Base-by-base conservation (phyloP, 2,888 invertebrate species). In the Ypsolopha scabrella region DNA sequence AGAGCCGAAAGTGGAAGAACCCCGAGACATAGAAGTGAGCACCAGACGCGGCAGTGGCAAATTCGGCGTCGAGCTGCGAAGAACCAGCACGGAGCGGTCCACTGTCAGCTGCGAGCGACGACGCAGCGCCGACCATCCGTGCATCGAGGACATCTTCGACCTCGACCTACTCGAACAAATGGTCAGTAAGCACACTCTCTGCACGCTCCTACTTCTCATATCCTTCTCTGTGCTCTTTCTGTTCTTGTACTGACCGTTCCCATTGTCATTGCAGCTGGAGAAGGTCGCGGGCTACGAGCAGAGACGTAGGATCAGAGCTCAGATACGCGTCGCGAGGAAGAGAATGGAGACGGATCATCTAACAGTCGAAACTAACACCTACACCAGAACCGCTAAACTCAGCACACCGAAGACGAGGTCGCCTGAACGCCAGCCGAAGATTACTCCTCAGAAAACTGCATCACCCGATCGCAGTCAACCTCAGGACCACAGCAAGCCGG, bases 201-300 rank as follows among this genome's bases (percentile, higher is more conserved):
- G 14, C 51, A 35, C 43, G n/a, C 10, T 68, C 52, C 37, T 64
- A 14, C 49, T 62, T 54, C 43, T 65, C 35, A 51, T 65, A 52
- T 62, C 54, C 43, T 51, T 67, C 33, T 62, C 51, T 37, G 37
- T 65, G 35, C 52, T 61, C 41, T 62, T 53, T 53, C 50, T 64
- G 53, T 59, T 58, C 50, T 55, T 60, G 57, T 65, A 58, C 54
- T 69, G 60, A 67, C 54, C 61, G 45, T 62, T 52, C 54, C 65
- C 57, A 61, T 88, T 88, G 63, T 65, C 57, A 61, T 88, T 88
- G 63, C 82, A 92, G 90, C 80, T 94, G 72, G 92, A 93, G 78
- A 91, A 90, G 65, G 92, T 93, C 53, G 89, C 89, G 51, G 91
- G 91, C 55, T 94, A 94, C 70, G 94, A 94, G 67, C 88, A 93